phyloP scores from a whole-genome alignment of 2,888 invertebrate genomes.

The Lamellibrachia satsuma region DNA sequence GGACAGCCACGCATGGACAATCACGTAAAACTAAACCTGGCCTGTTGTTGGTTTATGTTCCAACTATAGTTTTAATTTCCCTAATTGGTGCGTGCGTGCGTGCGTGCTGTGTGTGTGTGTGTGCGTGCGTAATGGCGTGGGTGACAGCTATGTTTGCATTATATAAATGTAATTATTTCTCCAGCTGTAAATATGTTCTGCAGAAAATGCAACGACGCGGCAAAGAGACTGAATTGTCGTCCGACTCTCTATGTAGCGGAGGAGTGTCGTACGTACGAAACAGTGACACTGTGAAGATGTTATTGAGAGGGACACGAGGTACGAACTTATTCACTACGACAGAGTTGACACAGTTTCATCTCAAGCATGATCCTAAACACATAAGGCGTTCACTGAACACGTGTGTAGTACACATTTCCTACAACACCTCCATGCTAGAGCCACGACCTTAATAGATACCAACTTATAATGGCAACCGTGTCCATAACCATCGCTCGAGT shows the following conservation, averaged over 20 bases:
- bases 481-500: no score
- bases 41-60: no score
- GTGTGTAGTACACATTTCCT: no score
- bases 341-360: background rate
- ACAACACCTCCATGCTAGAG: no score
- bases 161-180: no score
- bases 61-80: no score
- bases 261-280: background rate
- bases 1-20: no score
- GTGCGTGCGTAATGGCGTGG: background rate
- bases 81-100: background rate
- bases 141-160: background rate
- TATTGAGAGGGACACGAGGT: background rate
- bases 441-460: no score
- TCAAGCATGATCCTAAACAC: background rate
- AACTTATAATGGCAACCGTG: no score
- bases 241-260: background rate
- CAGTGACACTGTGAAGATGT: background rate
- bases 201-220: slow-evolving; percentile 17
- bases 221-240: background rate
- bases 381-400: no score
- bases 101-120: background rate
- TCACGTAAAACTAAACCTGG: no score
- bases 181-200: background rate
- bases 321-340: background rate